Evolutionary conservation across 2,113 vertebrate species (phyloP).

Genomic region (Tinamus guttatus): DNA sequence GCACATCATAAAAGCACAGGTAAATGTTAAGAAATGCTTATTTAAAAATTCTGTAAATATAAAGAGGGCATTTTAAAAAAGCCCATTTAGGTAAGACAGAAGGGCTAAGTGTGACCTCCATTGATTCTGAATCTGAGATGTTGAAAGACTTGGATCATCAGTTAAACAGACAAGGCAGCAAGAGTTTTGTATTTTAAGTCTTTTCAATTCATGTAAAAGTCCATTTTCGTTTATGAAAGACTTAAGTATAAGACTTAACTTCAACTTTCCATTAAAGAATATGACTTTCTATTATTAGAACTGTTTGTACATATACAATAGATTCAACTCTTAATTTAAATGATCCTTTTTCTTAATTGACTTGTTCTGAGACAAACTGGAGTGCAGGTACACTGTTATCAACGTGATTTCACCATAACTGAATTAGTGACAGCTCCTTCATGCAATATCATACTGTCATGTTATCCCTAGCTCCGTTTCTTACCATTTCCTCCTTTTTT

Average conservation of each 20-base stretch:
- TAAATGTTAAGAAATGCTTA: constrained; percentile 63
- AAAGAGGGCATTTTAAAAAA: neutral
- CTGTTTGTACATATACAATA: neutral
- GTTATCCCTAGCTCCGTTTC: neutral
- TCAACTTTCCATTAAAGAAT: neutral
- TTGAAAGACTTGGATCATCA: neutral
- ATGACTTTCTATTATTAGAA: neutral
- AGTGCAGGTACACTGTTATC: neutral
- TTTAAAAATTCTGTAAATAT: neutral
- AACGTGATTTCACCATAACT: neutral
- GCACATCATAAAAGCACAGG: constrained; percentile 99
- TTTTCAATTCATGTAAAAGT: neutral
- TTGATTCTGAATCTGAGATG: neutral
- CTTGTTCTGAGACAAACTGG: neutral
- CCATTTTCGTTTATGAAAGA: neutral
- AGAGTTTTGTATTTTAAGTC: neutral
- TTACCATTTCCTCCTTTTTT: neutral
- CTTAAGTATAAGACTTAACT: neutral
- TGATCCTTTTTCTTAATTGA: neutral
- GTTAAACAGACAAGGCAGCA: neutral
- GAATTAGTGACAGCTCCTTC: neutral
- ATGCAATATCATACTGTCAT: neutral
- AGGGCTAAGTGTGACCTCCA: neutral
- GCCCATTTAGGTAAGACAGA: neutral
- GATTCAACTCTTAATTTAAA: neutral